Evolutionary conservation across 2,797 vertebrate species (phyloP).

Genomic region (Notolepis coatsorum): DNA sequence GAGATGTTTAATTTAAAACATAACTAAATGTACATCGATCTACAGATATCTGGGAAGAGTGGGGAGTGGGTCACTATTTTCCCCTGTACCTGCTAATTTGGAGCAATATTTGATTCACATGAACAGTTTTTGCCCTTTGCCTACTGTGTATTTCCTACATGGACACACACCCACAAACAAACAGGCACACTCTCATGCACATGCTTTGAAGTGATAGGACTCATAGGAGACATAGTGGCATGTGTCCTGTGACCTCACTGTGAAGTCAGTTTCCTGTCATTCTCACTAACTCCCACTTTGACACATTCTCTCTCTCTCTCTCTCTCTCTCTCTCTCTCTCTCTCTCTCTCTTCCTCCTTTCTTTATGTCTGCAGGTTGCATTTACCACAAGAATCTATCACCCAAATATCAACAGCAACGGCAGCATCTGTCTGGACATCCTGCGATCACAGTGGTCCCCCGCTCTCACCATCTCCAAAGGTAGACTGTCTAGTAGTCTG

Average conservation of each 20-base stretch:
- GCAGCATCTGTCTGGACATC: conserved; percentile 80
- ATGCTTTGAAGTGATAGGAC: no score
- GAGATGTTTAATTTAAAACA: no score
- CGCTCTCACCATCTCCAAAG: conserved; percentile 89
- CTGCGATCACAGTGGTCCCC: conserved; percentile 87
- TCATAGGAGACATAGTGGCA: not conserved
- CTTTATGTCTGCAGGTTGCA: conserved; percentile 78
- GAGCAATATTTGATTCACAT: no score
- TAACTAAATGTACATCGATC: no score
- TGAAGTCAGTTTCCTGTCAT: conserved; percentile 33
- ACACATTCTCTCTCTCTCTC: not conserved
- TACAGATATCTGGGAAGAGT: no score
- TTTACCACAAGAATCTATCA: conserved; percentile 87
- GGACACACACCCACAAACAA: no score
- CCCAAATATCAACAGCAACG: conserved; percentile 75
- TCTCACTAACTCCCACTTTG: not conserved
- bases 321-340: not conserved
- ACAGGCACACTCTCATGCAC: not conserved
- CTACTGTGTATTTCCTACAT: no score
- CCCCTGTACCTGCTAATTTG: no score
- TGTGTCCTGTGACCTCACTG: not conserved
- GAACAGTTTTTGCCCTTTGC: no score
- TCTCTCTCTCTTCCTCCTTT: conserved; percentile 6
- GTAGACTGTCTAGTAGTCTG: conserved; percentile 55
- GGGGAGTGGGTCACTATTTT: no score